Base-by-base conservation (phyloP, 2,797 vertebrate species). In the Notamacropus eugenii region DNA sequence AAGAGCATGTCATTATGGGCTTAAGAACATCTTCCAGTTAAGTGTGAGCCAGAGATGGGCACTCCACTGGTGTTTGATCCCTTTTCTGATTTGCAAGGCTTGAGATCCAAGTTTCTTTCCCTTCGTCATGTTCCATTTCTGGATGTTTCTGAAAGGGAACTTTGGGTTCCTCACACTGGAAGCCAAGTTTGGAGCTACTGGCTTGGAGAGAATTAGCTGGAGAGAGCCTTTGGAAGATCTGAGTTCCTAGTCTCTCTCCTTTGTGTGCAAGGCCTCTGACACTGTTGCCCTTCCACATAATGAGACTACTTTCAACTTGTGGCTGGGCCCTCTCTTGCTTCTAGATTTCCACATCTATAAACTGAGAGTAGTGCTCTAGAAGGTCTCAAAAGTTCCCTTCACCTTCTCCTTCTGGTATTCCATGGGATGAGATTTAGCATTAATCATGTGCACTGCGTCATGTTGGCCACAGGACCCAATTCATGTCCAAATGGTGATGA, bases 121-220 rank as follows among this genome's bases (percentile, higher is more conserved):
- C 93, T 93, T 87, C 57, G 55, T 24, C n/a, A 24, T 87, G 96
- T 58, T 95, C 55, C 0, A 13, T 55, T 91, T n/a, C 22, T 87
- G 96, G 54, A 82, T 94, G 94, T 90, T 96, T 96, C 91, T 93
- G 95, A 96, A 97, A 93, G 54, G 92, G 59, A 50, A 12, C 24
- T 96, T 96, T 91, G 92, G 4, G 95, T 97, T 95, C 95, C 6
- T 91, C 95, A 31, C 94, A 91, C 27, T 92, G 40, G 90, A 93
- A 93, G 90, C 56, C 59, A 95, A 46, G 28, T 22, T 92, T 92
- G 92, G 94, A 91, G 24, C 4, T 91, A 95, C 96, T 96, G 94
- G 58, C 90, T 93, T 94, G 56, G 31, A 92, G 58, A 96, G 95
- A 95, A 92, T 91, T 92, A 87, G 52, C 1, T 90, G 96, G 82